Evolutionary conservation across 1,140 invertebrate species (phyloP).

Genomic region (Contarinia nasturtii): DNA sequence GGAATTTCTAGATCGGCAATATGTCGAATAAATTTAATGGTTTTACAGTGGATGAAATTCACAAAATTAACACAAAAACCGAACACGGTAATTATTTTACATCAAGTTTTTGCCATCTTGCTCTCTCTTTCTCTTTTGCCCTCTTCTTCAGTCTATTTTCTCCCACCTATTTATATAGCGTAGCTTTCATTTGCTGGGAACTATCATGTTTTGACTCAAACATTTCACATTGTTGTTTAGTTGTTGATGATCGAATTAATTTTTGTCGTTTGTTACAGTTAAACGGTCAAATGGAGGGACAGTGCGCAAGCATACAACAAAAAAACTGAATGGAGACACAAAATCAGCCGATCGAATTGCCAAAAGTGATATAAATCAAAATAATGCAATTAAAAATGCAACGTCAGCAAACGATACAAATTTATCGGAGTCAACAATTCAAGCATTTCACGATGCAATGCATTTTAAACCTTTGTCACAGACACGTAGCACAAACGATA

Average conservation of each 20-base stretch:
- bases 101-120: not conserved
- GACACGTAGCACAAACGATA: not conserved
- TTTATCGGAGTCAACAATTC: not conserved
- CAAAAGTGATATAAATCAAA: not conserved
- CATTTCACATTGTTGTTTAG: not conserved
- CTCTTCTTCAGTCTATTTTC: not conserved
- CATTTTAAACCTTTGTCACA: constrained; percentile 1
- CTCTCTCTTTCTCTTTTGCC: not conserved
- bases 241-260: not conserved
- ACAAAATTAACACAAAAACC: constrained; percentile 10
- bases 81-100: not conserved
- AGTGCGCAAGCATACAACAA: not conserved
- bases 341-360: not conserved
- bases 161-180: not conserved
- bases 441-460: not conserved
- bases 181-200: not conserved
- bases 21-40: constrained; percentile 25
- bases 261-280: not conserved
- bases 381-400: not conserved
- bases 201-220: not conserved
- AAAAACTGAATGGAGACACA: not conserved
- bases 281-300: not conserved
- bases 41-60: constrained; percentile 26
- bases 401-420: not conserved
- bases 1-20: not conserved